A percentile compares a stretch with the other conserved stretches of the same genome.
Evolutionary conservation across 2,888 invertebrate species (phyloP).

Genomic region (Cerastis rubricosa): DNA sequence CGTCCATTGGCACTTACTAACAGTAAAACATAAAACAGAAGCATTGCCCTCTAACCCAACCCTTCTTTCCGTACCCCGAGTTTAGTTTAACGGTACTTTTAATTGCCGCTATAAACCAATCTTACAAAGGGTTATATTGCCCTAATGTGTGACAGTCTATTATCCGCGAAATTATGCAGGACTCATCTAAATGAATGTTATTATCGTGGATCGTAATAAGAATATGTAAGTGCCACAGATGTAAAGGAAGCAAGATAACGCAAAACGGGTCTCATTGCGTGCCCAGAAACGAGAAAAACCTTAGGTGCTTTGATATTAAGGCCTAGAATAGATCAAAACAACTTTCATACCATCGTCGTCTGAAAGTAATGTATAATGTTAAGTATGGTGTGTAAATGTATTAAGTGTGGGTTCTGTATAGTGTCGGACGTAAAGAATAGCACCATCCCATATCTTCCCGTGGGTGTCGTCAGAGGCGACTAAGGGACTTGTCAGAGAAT

Average conservation of each 20-base stretch:
- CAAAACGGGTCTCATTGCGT: neutral
- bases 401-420: too few species aligned
- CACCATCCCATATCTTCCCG: too few species aligned
- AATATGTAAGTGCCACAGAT: slow-evolving; percentile 47
- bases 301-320: slow-evolving; percentile 7
- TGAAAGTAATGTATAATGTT: too few species aligned
- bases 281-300: neutral
- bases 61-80: slow-evolving; percentile 46
- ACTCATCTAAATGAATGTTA: slow-evolving; percentile 49
- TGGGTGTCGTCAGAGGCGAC: too few species aligned
- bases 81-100: slow-evolving; percentile 59
- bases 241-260: slow-evolving; percentile 19
- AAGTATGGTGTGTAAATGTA: too few species aligned
- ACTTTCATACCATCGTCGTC: too few species aligned
- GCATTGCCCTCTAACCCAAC: slow-evolving; percentile 27
- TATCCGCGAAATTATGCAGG: slow-evolving; percentile 62
- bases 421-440: too few species aligned
- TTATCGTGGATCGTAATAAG: slow-evolving; percentile 49
- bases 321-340: neutral
- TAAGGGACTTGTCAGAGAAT: too few species aligned
- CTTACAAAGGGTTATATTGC: slow-evolving; percentile 57
- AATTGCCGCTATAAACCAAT: slow-evolving; percentile 62
- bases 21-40: slow-evolving; percentile 49
- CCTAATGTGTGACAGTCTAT: slow-evolving; percentile 58
- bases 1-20: slow-evolving; percentile 49